Base-by-base conservation (phyloP, 2,888 invertebrate species). In the Masnerella sp. region DNA sequence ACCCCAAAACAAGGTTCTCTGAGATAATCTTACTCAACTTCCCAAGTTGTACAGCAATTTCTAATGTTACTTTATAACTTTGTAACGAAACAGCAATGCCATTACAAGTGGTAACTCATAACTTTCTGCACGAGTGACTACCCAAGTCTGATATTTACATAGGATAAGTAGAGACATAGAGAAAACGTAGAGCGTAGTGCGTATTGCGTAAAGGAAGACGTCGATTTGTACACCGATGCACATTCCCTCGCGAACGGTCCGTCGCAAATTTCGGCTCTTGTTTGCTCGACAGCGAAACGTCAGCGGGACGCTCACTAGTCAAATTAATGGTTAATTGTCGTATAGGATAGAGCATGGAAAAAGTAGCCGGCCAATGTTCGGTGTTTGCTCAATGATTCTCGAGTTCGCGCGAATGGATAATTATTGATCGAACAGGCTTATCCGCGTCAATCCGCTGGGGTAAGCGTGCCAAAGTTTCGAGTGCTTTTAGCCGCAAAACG, bases 301-400 rank as follows among this genome's bases (percentile, higher is more conserved):
- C 12, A 12, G 38, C 12, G 14, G 9, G 18, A 11, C 14, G 52
- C 51, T 42, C 51, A 51, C 52, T 62, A 62, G 61, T 62, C 62
- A 62, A 43, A 62, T 62, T 49, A 62, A 62, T 11, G 30, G 17
- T 51, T 62, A 40, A 59, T 59, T 59, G 14, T 47, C 22, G 7
- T 3, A 32, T 32, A 43, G 14, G 11, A 7, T n/a, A 8, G 20
- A 28, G 36, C 42, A 15, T 30, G 20, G 32, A 56, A 30, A 0
- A 20, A 7, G 11, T 8, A 4, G 14, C 5, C 18, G 12, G 32
- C 12, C 14, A 38, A 51, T 51, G 51, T 42, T 32, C 32, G 42
- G 34, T 42, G 54, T 65, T 56, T 56, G 65, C 56, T 54, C 65
- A 65, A 64, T 54, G 64, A 64, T 64, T 52, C 43, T 52, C 62